Conservation (phyloP, 2,797 vertebrate genomes). For the Typhlichthys subterraneus region DNA sequence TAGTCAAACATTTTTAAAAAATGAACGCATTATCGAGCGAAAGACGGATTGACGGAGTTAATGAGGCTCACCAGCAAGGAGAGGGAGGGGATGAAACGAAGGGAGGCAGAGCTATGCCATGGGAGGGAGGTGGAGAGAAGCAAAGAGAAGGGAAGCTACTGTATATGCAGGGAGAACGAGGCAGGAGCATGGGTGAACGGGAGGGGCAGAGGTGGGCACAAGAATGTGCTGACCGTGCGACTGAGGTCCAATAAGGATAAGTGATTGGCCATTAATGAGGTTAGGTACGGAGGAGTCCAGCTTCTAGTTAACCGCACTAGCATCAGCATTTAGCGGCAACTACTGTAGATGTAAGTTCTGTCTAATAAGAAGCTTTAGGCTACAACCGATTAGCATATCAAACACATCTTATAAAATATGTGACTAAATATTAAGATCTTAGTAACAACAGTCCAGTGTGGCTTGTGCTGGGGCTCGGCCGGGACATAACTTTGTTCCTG, state of each 20-base stretch:
- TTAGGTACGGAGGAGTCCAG: constrained; percentile 22
- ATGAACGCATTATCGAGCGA: neutral
- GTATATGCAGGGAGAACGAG: constrained; percentile 1
- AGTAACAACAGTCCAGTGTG: constrained; percentile 43
- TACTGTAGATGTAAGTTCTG: constrained; percentile 39
- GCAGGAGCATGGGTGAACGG: constrained; percentile 27
- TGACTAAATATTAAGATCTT: constrained; percentile 43
- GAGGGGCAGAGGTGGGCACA: neutral
- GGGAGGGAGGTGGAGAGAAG: constrained; percentile 9
- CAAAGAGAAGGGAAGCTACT: constrained; percentile 11
- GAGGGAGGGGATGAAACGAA: constrained; percentile 43
- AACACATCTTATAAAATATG: constrained; percentile 31
- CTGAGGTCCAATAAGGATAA: constrained; percentile 59
- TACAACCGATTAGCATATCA: constrained; percentile 32
- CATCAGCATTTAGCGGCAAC: constrained; percentile 48
- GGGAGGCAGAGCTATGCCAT: constrained; percentile 29
- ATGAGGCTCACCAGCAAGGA: constrained; percentile 32
- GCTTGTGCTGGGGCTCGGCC: constrained; percentile 59
- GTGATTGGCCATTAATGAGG: constrained; percentile 70
- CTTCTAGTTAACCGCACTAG: constrained; percentile 47
- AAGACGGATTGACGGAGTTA: constrained; percentile 17
- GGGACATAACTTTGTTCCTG: neutral
- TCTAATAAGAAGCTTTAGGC: constrained; percentile 24
- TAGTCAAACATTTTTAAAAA: constrained; percentile 21
- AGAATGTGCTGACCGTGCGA: constrained; percentile 59